phyloP scores from a whole-genome alignment of 1,140 invertebrate genomes.

The Sitophilus oryzae region DNA sequence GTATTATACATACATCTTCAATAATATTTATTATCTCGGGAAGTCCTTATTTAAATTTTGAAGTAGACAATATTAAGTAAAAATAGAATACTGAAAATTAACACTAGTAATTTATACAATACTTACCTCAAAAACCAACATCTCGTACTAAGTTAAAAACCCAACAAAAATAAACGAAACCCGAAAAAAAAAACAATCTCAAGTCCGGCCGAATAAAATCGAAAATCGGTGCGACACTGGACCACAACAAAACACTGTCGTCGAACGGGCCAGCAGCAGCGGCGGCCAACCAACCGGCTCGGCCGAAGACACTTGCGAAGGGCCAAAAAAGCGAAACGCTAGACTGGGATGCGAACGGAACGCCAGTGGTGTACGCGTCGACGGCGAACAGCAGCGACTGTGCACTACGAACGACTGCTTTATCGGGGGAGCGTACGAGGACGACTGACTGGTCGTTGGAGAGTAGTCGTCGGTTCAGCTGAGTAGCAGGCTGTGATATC shows the following conservation, averaged over 20 bases:
- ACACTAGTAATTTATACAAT: background rate
- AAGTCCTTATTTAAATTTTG: too few relatives aligned
- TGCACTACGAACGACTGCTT: background rate
- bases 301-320: background rate
- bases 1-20: too few relatives aligned
- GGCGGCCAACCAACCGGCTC: background rate
- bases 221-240: background rate
- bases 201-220: background rate
- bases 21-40: too few relatives aligned
- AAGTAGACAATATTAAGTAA: background rate
- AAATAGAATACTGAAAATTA: background rate
- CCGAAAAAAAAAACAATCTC: background rate
- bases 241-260: background rate
- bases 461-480: background rate
- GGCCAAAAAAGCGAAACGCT: background rate
- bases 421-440: background rate
- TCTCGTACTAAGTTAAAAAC: background rate
- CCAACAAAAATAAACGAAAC: background rate
- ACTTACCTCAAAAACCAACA: background rate
- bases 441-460: background rate
- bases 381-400: background rate
- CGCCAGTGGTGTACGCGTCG: background rate
- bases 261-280: background rate
- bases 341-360: background rate
- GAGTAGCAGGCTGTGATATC: background rate